A percentile compares a stretch with the other conserved stretches of the same genome.
These are phyloP conservation scores for Nysson spinosus DNA, from an alignment of 2,888 invertebrate genomes.

Conservation along the genomic window DNA sequence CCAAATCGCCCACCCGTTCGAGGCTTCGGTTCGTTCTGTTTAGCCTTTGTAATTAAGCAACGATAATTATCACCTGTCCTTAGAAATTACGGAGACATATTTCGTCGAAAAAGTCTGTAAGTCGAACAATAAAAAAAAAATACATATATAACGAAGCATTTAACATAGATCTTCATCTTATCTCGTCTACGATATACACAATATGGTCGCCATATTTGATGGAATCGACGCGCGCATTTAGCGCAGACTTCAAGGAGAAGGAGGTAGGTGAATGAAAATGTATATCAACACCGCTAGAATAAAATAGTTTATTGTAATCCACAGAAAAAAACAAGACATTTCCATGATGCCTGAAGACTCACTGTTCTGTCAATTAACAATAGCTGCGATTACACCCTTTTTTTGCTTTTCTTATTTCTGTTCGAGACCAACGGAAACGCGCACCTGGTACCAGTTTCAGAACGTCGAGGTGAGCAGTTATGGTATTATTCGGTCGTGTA, in stretches of 20 bases:
- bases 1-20: background rate
- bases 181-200: no score
- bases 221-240: no score
- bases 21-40: constrained; percentile 1
- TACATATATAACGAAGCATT: constrained; percentile 17
- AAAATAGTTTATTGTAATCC: constrained; percentile 77
- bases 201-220: no score
- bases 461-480: constrained; percentile 39
- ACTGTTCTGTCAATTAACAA: constrained; percentile 74
- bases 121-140: constrained; percentile 38
- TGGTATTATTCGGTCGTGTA: constrained; percentile 21
- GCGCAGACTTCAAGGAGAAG: no score
- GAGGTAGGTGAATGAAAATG: background rate
- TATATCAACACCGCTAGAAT: constrained; percentile 61
- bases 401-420: constrained; percentile 37
- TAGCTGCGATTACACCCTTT: constrained; percentile 69
- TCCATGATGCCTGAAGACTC: constrained; percentile 73
- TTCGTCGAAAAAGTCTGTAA: constrained; percentile 36
- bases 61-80: constrained; percentile 10
- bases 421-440: constrained; percentile 57
- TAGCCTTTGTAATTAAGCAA: constrained; percentile 10
- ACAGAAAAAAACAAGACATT: constrained; percentile 76
- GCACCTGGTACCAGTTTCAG: constrained; percentile 26
- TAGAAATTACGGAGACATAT: constrained; percentile 15
- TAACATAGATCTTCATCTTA: no score